Evolutionary conservation across 2,113 vertebrate species (phyloP), one percentile per base, ranked within the genome.

Genomic region (Chaenocephalus aceratus): DNA sequence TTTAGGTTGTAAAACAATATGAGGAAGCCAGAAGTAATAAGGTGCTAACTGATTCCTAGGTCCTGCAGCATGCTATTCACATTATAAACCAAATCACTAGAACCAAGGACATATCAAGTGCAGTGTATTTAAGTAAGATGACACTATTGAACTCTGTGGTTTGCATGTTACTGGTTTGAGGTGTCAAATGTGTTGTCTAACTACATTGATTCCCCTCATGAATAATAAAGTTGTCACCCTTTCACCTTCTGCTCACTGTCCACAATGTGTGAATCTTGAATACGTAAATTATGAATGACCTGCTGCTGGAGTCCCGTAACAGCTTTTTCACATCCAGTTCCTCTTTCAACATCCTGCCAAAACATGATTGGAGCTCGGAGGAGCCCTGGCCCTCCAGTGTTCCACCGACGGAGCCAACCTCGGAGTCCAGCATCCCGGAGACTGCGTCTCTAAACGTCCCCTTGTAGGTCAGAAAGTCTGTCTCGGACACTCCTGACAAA

Each of bases 271-370:
- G 1, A 61, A 36, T 23, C 61, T 6, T 48, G 30, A 53, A 48
- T 60, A 53, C n/a, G 11, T 14, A 67, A 78, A 45, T 46, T 44
- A 58, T 46, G 13, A 10, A n/a, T 6, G 98, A 41, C 97, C 96
- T 97, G 84, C 90, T 83, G 1, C 64, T 85, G 3, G 95, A 91
- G 0, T 96, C 95, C 11, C 83, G 80, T 63, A 97, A 87, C 69
- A 99, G 95, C 84, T 95, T 95, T 63, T 93, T 95, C 79, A 99
- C 83, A 44, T 96, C 94, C 85, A 97, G 75, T 73, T 96, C 96
- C 88, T 97, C 95, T 90, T 97, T 98, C 88, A 91, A 94, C 83
- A 99, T 92, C 49, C 89, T 93, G 59, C 96, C 97, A 60, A 99
- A 97, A 0, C 95, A 96, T 6, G 95, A 97, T 18, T 93, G 86